Base-by-base conservation (phyloP, 2,113 vertebrate species). In the Nipponia nippon region DNA sequence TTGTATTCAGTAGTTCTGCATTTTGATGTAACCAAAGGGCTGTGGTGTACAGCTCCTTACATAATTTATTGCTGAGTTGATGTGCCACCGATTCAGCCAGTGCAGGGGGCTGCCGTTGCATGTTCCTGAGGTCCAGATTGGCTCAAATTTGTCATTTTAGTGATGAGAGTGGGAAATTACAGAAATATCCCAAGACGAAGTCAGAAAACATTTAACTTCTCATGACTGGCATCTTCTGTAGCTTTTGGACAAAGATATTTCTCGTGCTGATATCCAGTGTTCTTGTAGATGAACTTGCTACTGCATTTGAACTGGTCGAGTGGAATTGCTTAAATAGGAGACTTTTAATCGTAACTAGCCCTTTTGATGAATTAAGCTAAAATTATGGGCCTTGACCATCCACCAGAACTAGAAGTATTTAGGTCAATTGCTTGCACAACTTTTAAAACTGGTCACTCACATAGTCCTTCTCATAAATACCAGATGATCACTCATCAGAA, bases 391-490 rank as follows among this genome's bases (percentile, higher is more conserved):
- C 53, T 97, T 88, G 52, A 52, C 67, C 95, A 73, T 89, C 80
- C 27, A 56, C 23, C 69, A 81, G 63, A 78, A 34, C 61, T 95
- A 27, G 69, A 93, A 93, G 58, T 94, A 90, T 92, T 93, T 69
- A 83, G 87, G 89, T 90, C 84, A 87, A 16, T 71, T 72, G 34
- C 79, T 76, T 44, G 65, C 42, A 22, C 42, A n/a, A 44, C 83
- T 50, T 95, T 87, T 67, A 27, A 93, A 90, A 52, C 75, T 26
- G 46, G 13, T 84, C 30, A 93, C 22, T 92, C n/a, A 56, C 4
- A 18, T 72, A 87, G 70, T 83, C 61, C 58, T 94, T 84, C 87
- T 95, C 83, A 61, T 95, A 94, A 91, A 93, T 87, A 69, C 44
- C 83, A 92, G 87, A 87, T 89, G 70, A 93, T 93, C 81, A 53